A percentile compares a stretch with the other conserved stretches of the same genome.
phyloP scores from a whole-genome alignment of 2,113 vertebrate genomes.

The Apaloderma vittatum region DNA sequence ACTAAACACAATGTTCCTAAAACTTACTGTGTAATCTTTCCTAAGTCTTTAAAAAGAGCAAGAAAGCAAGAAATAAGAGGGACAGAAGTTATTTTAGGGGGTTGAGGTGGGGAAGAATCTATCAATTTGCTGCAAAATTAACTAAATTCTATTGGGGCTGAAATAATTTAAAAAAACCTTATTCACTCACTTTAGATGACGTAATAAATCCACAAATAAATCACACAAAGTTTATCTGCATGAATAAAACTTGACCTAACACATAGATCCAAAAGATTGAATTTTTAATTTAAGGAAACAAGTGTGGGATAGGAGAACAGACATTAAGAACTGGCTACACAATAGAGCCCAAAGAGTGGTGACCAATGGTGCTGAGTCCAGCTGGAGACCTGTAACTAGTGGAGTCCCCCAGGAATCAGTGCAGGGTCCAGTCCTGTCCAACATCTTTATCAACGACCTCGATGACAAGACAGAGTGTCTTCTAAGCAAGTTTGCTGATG shows the following conservation, averaged over 20 bases:
- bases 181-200: background rate
- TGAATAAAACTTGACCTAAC: background rate
- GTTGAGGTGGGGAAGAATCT: background rate
- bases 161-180: background rate
- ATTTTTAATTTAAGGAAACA: background rate
- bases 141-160: background rate
- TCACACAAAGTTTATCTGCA: background rate
- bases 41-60: background rate
- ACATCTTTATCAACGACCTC: no score
- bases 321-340: no score
- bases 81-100: background rate
- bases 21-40: background rate
- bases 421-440: no score
- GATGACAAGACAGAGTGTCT: no score
- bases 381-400: no score
- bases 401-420: no score
- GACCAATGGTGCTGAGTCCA: no score
- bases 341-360: no score
- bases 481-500: no score
- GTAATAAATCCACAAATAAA: background rate
- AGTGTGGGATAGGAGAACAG: background rate
- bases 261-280: background rate
- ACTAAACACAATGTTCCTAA: background rate
- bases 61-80: background rate
- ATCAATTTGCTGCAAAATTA: background rate